Percentiles rank a stretch among this genome's conserved stretches.
phyloP scores from a whole-genome alignment of 2,888 invertebrate species.

The Hydrotaea diabolus region DNA sequence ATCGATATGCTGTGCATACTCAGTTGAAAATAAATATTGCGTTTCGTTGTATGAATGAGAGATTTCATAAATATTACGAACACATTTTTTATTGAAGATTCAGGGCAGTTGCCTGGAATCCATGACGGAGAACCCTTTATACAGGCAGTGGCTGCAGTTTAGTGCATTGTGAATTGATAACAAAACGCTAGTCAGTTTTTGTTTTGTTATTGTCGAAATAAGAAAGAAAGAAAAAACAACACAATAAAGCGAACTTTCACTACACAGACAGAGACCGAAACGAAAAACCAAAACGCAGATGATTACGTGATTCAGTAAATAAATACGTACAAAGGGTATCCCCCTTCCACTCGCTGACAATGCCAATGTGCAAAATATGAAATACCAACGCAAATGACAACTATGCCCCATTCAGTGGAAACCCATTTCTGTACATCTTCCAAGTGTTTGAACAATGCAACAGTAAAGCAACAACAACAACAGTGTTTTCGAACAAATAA shows the following conservation, averaged over 20 bases:
- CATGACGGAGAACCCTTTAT: background rate
- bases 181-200: slow-evolving; percentile 24
- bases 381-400: slow-evolving; percentile 30
- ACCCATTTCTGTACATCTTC: slow-evolving; percentile 18
- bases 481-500: slow-evolving; percentile 22
- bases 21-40: too few relatives aligned
- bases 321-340: slow-evolving; percentile 23
- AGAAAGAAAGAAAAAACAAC: background rate
- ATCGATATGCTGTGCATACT: too few relatives aligned
- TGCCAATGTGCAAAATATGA: slow-evolving; percentile 15
- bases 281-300: slow-evolving; percentile 24
- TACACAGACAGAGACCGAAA: slow-evolving; percentile 1
- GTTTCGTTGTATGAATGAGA: too few relatives aligned
- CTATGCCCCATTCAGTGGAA: slow-evolving; percentile 23
- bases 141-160: slow-evolving; percentile 14
- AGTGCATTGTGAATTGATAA: slow-evolving; percentile 51
- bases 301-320: slow-evolving; percentile 35
- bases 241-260: slow-evolving; percentile 34
- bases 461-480: slow-evolving; percentile 18
- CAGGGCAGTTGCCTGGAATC: background rate
- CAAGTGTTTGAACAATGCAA: slow-evolving; percentile 35
- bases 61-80: too few relatives aligned
- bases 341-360: slow-evolving; percentile 5
- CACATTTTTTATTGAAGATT: too few relatives aligned
- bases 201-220: slow-evolving; percentile 19